Conservation (phyloP, 2,888 invertebrate species). For the Muscina levida region DNA sequence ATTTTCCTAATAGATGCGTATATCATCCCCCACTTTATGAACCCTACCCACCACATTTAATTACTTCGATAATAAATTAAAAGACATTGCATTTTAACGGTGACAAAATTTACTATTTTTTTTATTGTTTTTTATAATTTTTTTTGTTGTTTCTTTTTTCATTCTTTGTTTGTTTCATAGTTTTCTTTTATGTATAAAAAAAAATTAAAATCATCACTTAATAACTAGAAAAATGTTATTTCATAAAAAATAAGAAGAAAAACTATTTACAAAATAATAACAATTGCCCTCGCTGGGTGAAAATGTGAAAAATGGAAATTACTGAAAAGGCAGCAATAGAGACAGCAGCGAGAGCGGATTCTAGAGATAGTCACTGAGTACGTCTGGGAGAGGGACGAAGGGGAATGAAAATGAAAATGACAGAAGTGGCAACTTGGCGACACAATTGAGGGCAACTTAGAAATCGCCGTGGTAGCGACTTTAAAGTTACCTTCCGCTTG, state of each 20-base stretch:
- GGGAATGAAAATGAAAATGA: slow-evolving; percentile 62
- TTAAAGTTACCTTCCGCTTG: not conserved
- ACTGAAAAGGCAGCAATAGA: slow-evolving; percentile 53
- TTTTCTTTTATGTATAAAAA: slow-evolving; percentile 70
- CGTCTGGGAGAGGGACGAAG: slow-evolving; percentile 30
- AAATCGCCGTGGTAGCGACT: not conserved
- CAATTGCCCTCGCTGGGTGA: slow-evolving; percentile 62
- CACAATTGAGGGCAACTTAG: not conserved
- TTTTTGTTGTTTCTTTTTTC: slow-evolving; percentile 77
- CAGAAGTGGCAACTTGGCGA: slow-evolving; percentile 1
- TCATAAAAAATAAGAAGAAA: slow-evolving; percentile 72
- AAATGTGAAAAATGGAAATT: slow-evolving; percentile 55
- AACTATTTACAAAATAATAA: slow-evolving; percentile 74
- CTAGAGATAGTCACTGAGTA: slow-evolving; percentile 57
- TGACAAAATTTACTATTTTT: slow-evolving; percentile 80
- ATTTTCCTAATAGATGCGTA: no score
- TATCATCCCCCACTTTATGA: no score
- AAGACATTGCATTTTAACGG: slow-evolving; percentile 73
- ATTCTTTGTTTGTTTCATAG: slow-evolving; percentile 79
- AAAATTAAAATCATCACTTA: slow-evolving; percentile 71
- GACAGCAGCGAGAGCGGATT: slow-evolving; percentile 55
- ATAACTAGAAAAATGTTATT: slow-evolving; percentile 76
- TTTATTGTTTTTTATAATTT: slow-evolving; percentile 72
- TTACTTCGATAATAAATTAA: slow-evolving; percentile 41
- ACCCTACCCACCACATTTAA: no score